phyloP scores from a whole-genome alignment of 2,888 invertebrate genomes.

The Arge pagana region DNA sequence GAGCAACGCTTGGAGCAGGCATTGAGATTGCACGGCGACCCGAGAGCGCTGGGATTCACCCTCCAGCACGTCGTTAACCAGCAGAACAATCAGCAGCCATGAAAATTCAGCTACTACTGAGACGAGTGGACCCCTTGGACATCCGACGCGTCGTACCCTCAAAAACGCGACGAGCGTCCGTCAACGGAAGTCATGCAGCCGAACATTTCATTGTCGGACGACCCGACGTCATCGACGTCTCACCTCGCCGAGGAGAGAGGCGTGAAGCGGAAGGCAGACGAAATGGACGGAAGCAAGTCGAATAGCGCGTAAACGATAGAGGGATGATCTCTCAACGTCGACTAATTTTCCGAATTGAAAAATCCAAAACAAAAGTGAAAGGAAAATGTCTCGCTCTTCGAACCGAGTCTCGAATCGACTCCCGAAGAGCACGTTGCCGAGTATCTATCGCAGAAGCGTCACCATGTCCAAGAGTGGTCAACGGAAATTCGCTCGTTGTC shows the following conservation, averaged over 20 bases:
- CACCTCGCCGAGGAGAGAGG: slow-evolving; percentile 40
- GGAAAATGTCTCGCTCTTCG: too few species aligned
- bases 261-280: slow-evolving; percentile 54
- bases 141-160: slow-evolving; percentile 42
- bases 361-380: too few species aligned
- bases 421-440: too few species aligned
- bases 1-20: slow-evolving; percentile 85
- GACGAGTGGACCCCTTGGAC: slow-evolving; percentile 59
- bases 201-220: too few species aligned
- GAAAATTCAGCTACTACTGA: slow-evolving; percentile 84
- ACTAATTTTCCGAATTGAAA: too few species aligned
- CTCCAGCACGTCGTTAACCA: slow-evolving; percentile 64
- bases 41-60: slow-evolving; percentile 79
- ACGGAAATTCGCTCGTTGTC: slow-evolving; percentile 51
- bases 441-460: background rate
- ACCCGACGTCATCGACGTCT: slow-evolving; percentile 38
- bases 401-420: too few species aligned
- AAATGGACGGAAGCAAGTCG: slow-evolving; percentile 41
- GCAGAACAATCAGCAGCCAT: slow-evolving; percentile 65
- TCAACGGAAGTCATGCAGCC: too few species aligned
- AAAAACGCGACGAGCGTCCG: background rate
- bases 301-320: slow-evolving; percentile 12
- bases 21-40: slow-evolving; percentile 78
- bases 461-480: slow-evolving; percentile 54
- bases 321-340: too few species aligned